Conservation (phyloP, 2,797 vertebrate species). For the Pangasius sanitwongsei region DNA sequence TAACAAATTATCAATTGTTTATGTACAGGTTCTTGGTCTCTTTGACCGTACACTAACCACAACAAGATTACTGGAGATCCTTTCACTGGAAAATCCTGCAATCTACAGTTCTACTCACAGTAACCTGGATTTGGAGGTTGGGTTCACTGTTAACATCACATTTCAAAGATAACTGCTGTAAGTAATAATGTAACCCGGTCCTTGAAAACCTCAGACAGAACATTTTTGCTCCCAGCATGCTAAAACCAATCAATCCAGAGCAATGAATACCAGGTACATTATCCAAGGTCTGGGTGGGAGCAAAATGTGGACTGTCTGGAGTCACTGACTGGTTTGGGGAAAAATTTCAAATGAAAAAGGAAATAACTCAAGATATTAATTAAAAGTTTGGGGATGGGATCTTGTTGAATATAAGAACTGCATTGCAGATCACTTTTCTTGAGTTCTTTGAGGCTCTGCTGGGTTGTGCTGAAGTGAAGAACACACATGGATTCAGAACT, state of each 20-base stretch:
- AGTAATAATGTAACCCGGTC: background rate
- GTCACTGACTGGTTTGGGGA: background rate
- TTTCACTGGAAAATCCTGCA: slow-evolving; percentile 73
- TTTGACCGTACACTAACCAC: slow-evolving; percentile 78
- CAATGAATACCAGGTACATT: background rate
- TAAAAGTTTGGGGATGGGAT: background rate
- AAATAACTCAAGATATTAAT: background rate
- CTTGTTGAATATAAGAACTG: background rate
- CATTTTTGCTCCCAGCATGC: background rate
- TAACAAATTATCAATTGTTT: background rate
- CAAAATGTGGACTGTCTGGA: background rate
- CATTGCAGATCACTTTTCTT: slow-evolving; percentile 86
- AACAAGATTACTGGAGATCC: slow-evolving; percentile 74
- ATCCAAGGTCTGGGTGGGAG: background rate
- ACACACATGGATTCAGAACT: slow-evolving; percentile 46
- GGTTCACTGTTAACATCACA: slow-evolving; percentile 29
- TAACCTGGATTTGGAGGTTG: slow-evolving; percentile 84
- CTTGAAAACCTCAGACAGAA: background rate
- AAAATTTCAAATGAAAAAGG: background rate
- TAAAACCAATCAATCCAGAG: background rate
- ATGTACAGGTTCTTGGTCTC: slow-evolving; percentile 82
- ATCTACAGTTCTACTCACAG: slow-evolving; percentile 55
- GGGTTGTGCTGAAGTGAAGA: slow-evolving; percentile 75
- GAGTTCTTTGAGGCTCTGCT: slow-evolving; percentile 92
- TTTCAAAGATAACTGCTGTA: background rate